Base-by-base conservation (phyloP, 1,140 invertebrate genomes). In the Dinoponera quadriceps region DNA sequence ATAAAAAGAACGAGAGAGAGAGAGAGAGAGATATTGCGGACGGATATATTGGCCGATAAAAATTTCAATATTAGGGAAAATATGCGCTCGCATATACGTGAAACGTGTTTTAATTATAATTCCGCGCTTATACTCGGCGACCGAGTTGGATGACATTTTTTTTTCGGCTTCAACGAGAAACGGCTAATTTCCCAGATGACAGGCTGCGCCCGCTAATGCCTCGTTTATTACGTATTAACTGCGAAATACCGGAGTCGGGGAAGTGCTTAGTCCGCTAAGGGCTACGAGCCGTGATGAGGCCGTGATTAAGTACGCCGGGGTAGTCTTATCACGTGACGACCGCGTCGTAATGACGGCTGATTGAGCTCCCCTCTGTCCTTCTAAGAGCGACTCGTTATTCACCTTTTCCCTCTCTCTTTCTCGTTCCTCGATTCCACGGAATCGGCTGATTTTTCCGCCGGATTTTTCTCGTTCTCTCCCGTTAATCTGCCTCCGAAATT, bases 311-410 rank as follows among this genome's bases (percentile, higher is more conserved):
- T 63, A 75, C 71, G 71, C 77, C 68, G 49, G 69, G 33, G n/a
- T 44, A 51, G 80, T 51, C 55, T 65, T 65, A 65, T 57, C 68
- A 69, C 81, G 81, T 49, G 59, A 49, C 54, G 66, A 38, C 60
- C 22, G 80, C 72, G 75, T 78, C 80, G 54, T 82, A 83, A 83
- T 65, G 80, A 78, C 38, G 57, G 63, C 72, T 80, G 78, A 87
- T 86, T 87, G 86, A 87, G 81, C 63, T 68, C 65, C 72, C 72
- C 72, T 87, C 59, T 51, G 80, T 78, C 51, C 84, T 60, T 60
- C 29, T 38, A 75, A 85, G 57, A 72, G 80, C 54, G 59, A 74
- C 66, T 87, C 85, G 66, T 87, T 87, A 87, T 86, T 81, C 72
- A 49, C n/a, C 71, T 85, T n/a, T n/a, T n/a, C n/a, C n/a, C n/a